Evolutionary conservation across 1,140 invertebrate species (phyloP).

Genomic region (Cyrtorhinus lividipennis): DNA sequence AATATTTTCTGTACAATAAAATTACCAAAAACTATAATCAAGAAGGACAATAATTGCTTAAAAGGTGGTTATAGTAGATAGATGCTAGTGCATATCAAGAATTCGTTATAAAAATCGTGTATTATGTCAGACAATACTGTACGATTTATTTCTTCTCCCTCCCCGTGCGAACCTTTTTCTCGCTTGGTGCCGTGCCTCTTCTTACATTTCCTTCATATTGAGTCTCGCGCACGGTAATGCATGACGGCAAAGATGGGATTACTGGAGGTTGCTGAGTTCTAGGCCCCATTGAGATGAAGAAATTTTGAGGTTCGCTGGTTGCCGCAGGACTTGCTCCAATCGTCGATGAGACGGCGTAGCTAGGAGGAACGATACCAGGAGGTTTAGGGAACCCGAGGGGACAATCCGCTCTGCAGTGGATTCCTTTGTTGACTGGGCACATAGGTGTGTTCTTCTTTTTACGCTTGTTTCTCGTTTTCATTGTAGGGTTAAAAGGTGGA

Average conservation of each 20-base stretch:
- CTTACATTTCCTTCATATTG: background rate
- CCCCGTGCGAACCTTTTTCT: too few relatives aligned
- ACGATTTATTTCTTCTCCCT: too few relatives aligned
- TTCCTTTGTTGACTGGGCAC: background rate
- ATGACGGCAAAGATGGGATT: background rate
- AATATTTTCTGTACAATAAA: too few relatives aligned
- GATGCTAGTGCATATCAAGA: too few relatives aligned
- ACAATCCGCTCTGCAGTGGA: background rate
- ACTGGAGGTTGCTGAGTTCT: background rate
- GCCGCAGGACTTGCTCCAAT: background rate
- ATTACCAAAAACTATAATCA: too few relatives aligned
- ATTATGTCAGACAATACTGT: too few relatives aligned
- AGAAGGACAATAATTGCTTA: too few relatives aligned
- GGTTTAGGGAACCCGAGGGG: background rate
- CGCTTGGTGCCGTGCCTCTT: too few relatives aligned
- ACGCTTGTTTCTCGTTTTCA: slow-evolving; percentile 9
- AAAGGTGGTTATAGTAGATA: too few relatives aligned
- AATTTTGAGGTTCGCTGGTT: background rate
- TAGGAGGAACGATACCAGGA: background rate
- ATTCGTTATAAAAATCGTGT: too few relatives aligned
- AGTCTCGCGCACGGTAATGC: background rate
- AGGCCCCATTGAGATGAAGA: background rate
- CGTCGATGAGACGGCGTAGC: background rate
- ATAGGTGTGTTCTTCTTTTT: background rate
- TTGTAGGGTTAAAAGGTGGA: background rate